Conservation (phyloP, 2,113 vertebrate species). For the Apaloderma vittatum region DNA sequence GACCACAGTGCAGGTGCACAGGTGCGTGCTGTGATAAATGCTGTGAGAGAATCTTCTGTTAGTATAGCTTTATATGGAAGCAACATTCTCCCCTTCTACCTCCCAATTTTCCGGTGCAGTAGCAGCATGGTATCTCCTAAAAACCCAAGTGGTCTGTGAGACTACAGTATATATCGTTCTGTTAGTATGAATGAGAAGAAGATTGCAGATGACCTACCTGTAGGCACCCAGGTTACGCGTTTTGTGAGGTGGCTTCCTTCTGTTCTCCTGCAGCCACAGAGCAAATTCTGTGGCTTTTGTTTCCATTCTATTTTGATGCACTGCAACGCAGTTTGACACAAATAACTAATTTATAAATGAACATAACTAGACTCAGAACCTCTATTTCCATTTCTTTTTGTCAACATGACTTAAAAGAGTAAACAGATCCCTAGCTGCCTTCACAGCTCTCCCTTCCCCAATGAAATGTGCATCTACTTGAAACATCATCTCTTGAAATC, state of each 20-base stretch:
- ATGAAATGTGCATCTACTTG: background rate
- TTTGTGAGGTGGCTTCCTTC: background rate
- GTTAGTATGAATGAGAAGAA: background rate
- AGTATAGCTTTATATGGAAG: background rate
- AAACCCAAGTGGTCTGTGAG: background rate
- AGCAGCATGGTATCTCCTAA: background rate
- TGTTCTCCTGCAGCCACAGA: background rate
- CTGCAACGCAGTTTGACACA: background rate
- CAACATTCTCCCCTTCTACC: background rate
- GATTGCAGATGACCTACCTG: background rate
- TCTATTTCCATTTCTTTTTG: background rate
- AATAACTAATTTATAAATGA: background rate
- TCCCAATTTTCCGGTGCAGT: too few species aligned
- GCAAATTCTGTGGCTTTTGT: background rate
- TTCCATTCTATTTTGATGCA: background rate
- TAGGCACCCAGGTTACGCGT: background rate
- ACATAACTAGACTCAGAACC: background rate
- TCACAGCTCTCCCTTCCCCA: background rate
- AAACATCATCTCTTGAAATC: background rate
- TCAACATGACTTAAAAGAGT: background rate
- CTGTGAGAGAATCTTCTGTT: background rate
- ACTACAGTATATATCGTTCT: background rate
- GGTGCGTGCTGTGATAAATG: rapidly evolving
- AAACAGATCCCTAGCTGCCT: background rate
- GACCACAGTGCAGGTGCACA: rapidly evolving